Evolutionary conservation across 2,113 vertebrate genomes (phyloP).

Genomic region (Takifugu bimaculatus): DNA sequence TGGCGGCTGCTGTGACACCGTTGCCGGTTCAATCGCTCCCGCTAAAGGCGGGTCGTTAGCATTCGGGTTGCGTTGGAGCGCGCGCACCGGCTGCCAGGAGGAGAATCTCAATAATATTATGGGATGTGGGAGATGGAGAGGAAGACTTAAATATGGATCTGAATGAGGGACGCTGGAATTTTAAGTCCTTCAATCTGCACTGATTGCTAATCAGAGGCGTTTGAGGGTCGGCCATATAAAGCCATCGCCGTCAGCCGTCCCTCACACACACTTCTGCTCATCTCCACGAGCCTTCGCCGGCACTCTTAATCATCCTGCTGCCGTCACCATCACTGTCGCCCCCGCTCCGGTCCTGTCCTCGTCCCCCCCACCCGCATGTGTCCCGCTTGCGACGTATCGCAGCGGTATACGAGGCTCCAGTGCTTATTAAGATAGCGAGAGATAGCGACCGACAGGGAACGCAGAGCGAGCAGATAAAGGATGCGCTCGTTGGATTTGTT

Average conservation of each 20-base stretch:
- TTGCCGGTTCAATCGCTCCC: too few relatives aligned
- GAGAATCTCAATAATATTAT: constrained; percentile 64
- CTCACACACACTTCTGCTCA: constrained; percentile 13
- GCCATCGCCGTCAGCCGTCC: not conserved
- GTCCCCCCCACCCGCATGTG: too few relatives aligned
- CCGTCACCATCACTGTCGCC: too few relatives aligned
- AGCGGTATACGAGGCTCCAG: too few relatives aligned
- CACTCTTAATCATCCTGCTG: too few relatives aligned
- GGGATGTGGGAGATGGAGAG: constrained; percentile 36
- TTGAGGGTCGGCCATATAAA: too few relatives aligned
- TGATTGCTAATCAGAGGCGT: too few relatives aligned
- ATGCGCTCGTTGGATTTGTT: constrained; percentile 72
- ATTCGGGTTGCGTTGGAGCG: constrained; percentile 73
- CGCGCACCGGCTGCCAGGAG: constrained; percentile 19
- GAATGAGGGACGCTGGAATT: constrained; percentile 15
- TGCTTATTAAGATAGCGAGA: not conserved
- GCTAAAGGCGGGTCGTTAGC: constrained; percentile 16
- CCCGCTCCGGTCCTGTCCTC: too few relatives aligned
- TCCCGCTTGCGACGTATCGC: too few relatives aligned
- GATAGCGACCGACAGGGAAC: not conserved
- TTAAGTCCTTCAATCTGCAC: not conserved
- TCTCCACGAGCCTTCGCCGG: too few relatives aligned
- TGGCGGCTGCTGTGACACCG: too few relatives aligned
- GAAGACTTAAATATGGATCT: too few relatives aligned
- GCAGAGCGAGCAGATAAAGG: constrained; percentile 69